Evolutionary conservation across 2,888 invertebrate genomes (phyloP), one percentile per base, ranked within the genome.

Genomic region (Drosophila nr. medialis): DNA sequence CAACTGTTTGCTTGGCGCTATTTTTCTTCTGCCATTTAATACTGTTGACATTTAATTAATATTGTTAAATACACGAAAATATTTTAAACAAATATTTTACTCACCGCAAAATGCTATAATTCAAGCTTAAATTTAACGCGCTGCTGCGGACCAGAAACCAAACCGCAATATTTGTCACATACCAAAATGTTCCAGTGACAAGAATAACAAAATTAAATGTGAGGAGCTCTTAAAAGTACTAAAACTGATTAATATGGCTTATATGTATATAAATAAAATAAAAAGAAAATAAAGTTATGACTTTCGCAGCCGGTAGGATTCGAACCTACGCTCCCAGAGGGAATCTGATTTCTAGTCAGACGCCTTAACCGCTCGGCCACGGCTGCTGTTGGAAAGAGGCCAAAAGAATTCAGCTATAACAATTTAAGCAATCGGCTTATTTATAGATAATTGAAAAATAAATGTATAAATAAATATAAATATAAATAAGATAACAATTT

Each of bases 281-380:
- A 24, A 34, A 50, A 50, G 27, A 73, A 60, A 38, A 32, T 8
- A 0, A n/a, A n/a, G 0, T 4, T 1, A 7, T 0, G 0, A n/a
- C 2, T 0, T 8, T 29, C 96, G 96, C 96, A 96, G 96, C 95
- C 95, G 95, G 96, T 95, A 96, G 96, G 96, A 96, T 95, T 96
- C 96, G 96, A 96, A 96, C 96, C 96, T 96, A 96, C 96, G 96
- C 96, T 96, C 96, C 96, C 96, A 96, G 95, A 96, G 96, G 96
- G 96, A 96, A 96, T 92, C 92, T 93, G 93, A 93, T 92, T 93
- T 93, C 92, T 84, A 84, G 87, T 82, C 82, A 82, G 82, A 87
- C 82, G 82, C 82, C 82, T 82, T 82, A 82, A 82, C 82, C 82
- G 85, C 82, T 82, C 82, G 82, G 82, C 82, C 82, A 82, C 82